A percentile compares a stretch with the other conserved stretches of the same genome.
phyloP scores from a whole-genome alignment of 2,888 invertebrate genomes.

The Temnothorax ravouxi region DNA sequence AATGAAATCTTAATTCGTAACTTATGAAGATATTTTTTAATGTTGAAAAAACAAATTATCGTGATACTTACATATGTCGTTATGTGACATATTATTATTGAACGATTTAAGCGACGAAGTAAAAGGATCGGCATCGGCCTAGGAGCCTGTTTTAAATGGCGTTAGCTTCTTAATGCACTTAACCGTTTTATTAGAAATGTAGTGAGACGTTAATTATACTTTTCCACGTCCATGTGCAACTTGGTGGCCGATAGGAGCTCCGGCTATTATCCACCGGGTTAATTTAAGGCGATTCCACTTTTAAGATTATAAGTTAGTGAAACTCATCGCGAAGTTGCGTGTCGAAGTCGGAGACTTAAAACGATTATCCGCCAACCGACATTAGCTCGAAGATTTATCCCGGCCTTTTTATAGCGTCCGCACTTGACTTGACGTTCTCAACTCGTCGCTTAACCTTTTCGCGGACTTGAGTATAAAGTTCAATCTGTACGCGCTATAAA shows the following conservation, averaged over 20 bases:
- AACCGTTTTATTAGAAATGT: slow-evolving; percentile 50
- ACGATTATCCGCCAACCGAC: slow-evolving; percentile 28
- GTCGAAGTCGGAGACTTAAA: slow-evolving; percentile 32
- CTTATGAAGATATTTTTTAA: neutral
- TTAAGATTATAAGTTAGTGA: slow-evolving; percentile 46
- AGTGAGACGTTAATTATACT: slow-evolving; percentile 49
- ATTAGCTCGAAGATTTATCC: slow-evolving; percentile 26
- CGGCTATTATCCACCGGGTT: slow-evolving; percentile 28
- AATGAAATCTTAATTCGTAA: neutral
- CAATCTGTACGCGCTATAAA: neutral
- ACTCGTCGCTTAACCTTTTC: slow-evolving; percentile 14
- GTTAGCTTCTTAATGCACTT: slow-evolving; percentile 52
- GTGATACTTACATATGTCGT: neutral
- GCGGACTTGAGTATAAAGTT: slow-evolving; percentile 25
- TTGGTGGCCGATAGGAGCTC: slow-evolving; percentile 28
- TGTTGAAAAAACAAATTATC: neutral
- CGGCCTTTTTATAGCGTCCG: slow-evolving; percentile 18
- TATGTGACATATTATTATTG: neutral
- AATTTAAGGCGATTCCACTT: slow-evolving; percentile 45
- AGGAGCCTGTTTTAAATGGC: slow-evolving; percentile 8
- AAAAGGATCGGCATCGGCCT: neutral
- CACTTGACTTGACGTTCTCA: slow-evolving; percentile 30
- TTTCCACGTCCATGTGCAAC: slow-evolving; percentile 32
- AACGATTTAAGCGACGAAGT: neutral
- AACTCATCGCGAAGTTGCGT: slow-evolving; percentile 42